Evolutionary conservation across 2,888 invertebrate genomes (phyloP), one percentile per base, ranked within the genome.

Genomic region (Lepidocyrtoides sp.): DNA sequence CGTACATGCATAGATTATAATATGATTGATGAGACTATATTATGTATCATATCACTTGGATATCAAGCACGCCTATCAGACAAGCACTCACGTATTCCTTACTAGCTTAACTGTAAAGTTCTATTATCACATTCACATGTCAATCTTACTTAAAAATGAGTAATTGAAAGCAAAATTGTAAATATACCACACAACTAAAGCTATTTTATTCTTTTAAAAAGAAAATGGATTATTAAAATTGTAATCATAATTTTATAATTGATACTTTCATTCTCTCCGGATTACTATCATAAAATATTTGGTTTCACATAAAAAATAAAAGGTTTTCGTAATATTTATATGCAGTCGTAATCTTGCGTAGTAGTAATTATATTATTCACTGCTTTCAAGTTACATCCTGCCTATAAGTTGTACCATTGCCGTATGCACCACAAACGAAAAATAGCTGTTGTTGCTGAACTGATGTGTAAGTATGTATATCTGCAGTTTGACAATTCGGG

Each of bases 101-200:
- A 14, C n/a, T 57, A 57, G 17, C 32, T 57, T 23, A 54, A 1
- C 36, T 48, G 4, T 79, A 17, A 79, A 23, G 32, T 57, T 54
- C 77, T 89, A 89, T 89, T 89, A 89, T 89, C 89, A 89, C 89
- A 89, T 89, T 89, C 89, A 89, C 89, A 79, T 89, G 89, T 89
- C 89, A 82, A 89, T 89, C 89, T 89, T 82, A 82, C 89, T 81
- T 32, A 63, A 82, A 81, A 32, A 26, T 20, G 54, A 77, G 48
- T 72, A 86, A 44, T 77, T 77, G 44, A 60, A 14, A 26, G 10
- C 12, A 20, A 20, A 41, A 72, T 14, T 12, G 26, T 2, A 69
- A 69, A 32, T 54, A n/a, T 54, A n/a, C 17, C n/a, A n/a, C n/a
- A n/a, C n/a, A n/a, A n/a, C n/a, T 48, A 41, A 41, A 41, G 10